Evolutionary conservation across 2,113 vertebrate species (phyloP).

Genomic region (Channa argus): DNA sequence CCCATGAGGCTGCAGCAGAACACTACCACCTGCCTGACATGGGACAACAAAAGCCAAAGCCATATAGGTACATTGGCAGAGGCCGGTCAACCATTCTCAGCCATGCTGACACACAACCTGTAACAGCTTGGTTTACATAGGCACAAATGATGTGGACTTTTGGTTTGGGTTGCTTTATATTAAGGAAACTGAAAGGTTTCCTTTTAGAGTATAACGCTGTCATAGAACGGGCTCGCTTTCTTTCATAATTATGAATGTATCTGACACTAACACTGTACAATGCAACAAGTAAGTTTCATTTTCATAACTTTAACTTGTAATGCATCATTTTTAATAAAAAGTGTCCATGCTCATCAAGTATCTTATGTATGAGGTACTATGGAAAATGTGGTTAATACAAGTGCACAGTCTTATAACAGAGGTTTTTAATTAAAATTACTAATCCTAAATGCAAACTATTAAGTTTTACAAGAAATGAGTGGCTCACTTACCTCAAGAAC

Average conservation of each 20-base stretch:
- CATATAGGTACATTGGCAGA: constrained; percentile 72
- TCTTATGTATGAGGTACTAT: not conserved
- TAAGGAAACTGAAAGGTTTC: too few relatives aligned
- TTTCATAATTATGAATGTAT: too few relatives aligned
- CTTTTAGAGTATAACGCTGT: not conserved
- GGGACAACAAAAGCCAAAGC: constrained; percentile 82
- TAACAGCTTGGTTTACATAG: constrained; percentile 40
- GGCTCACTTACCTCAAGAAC: not conserved
- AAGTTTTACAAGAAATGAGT: not conserved
- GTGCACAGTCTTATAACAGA: too few relatives aligned
- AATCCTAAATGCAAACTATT: too few relatives aligned
- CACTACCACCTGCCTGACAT: constrained; percentile 82
- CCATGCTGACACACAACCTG: constrained; percentile 44
- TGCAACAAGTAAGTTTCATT: not conserved
- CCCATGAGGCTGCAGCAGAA: constrained; percentile 82
- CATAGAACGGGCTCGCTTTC: not conserved
- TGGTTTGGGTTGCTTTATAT: too few relatives aligned
- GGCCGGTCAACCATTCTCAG: constrained; percentile 51
- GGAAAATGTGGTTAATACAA: not conserved
- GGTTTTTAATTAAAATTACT: too few relatives aligned
- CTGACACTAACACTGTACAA: not conserved
- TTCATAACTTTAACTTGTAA: not conserved
- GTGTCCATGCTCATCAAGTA: not conserved
- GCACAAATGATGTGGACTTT: constrained; percentile 31
- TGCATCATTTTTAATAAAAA: not conserved